These are phyloP conservation scores for Hoplostethus atlanticus DNA, from an alignment of 2,797 vertebrate genomes.

Conservation along the genomic window DNA sequence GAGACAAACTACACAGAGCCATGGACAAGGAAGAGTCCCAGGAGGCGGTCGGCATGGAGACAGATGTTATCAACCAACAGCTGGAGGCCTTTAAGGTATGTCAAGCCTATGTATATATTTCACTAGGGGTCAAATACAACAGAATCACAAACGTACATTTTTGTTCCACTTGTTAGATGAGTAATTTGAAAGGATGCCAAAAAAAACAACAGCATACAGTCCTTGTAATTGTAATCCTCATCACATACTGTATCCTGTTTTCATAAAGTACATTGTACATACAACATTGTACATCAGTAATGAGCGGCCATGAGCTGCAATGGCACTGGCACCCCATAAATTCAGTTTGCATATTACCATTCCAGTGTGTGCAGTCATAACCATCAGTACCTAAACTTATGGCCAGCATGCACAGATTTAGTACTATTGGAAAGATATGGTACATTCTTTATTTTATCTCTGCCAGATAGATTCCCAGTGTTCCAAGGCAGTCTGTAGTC, in stretches of 20 bases:
- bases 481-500: too few species aligned
- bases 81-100: conserved; percentile 94
- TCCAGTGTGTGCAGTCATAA: neutral
- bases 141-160: neutral
- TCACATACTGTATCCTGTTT: neutral
- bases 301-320: neutral
- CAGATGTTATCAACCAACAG: conserved; percentile 95
- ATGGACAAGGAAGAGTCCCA: conserved; percentile 93
- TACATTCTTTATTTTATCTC: too few species aligned
- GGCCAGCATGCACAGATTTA: neutral
- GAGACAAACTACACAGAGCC: conserved; percentile 81
- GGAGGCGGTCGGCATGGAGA: conserved; percentile 95
- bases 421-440: neutral
- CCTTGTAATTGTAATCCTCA: neutral
- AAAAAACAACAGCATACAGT: neutral
- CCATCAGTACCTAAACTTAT: neutral
- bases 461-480: too few species aligned
- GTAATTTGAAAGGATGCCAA: neutral
- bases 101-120: conserved; percentile 5
- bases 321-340: too few species aligned
- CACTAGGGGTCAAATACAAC: neutral
- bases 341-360: neutral
- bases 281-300: conserved; percentile 11
- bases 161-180: neutral
- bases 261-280: neutral